Evolutionary conservation across 2,113 vertebrate genomes (phyloP).

Genomic region (Menidia beryllina): DNA sequence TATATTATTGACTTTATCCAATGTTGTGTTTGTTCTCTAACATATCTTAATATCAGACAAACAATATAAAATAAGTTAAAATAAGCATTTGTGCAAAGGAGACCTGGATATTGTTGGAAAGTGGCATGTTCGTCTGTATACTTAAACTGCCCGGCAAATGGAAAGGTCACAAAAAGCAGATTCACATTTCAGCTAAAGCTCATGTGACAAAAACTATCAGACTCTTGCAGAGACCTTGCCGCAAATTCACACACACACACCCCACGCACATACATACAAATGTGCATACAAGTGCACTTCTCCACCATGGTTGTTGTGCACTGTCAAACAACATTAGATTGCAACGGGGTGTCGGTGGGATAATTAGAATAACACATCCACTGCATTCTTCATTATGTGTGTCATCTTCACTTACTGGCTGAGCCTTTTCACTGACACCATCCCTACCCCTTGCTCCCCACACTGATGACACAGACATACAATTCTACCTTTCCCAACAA

Average conservation of each 20-base stretch:
- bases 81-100: too few relatives aligned
- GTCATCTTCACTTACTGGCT: slow-evolving; percentile 72
- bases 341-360: slow-evolving; percentile 48
- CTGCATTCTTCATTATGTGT: slow-evolving; percentile 77
- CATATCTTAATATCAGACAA: neutral
- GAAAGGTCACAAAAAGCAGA: slow-evolving; percentile 46
- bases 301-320: slow-evolving; percentile 55
- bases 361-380: slow-evolving; percentile 77
- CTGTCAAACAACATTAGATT: slow-evolving; percentile 75
- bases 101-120: neutral
- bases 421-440: slow-evolving; percentile 38
- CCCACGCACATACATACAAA: slow-evolving; percentile 44
- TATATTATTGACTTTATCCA: neutral
- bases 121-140: neutral
- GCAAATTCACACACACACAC: slow-evolving; percentile 18
- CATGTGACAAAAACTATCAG: slow-evolving; percentile 42
- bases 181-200: slow-evolving; percentile 17
- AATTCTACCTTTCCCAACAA: slow-evolving; percentile 23
- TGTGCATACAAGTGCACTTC: slow-evolving; percentile 21
- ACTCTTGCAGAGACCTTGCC: slow-evolving; percentile 15
- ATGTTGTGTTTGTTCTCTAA: neutral
- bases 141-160: slow-evolving; percentile 20
- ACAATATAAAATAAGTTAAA: neutral
- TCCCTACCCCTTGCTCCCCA: neutral
- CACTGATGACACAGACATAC: slow-evolving; percentile 28